Conservation (phyloP, 2,888 invertebrate species). For the Brenthis hecate region DNA sequence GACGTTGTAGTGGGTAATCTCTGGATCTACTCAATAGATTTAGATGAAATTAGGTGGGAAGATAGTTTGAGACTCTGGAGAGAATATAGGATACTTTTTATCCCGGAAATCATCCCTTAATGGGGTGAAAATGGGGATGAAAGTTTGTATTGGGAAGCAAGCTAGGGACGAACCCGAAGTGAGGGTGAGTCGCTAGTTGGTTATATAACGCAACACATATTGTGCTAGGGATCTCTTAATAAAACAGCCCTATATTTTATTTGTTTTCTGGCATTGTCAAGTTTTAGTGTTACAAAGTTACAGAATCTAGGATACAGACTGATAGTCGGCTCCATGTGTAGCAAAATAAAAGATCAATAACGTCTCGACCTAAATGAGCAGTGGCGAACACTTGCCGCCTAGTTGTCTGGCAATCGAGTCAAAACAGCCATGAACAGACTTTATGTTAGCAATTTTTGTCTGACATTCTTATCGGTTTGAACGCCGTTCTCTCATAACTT, state of each 20-base stretch:
- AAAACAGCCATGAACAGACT: slow-evolving; percentile 39
- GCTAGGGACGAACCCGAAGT: too few relatives aligned
- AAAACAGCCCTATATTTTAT: background rate
- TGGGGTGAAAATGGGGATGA: too few relatives aligned
- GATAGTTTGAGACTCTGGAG: too few relatives aligned
- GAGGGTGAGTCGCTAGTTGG: too few relatives aligned
- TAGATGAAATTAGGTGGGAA: too few relatives aligned
- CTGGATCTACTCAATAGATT: too few relatives aligned
- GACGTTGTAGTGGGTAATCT: too few relatives aligned
- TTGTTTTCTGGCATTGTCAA: background rate
- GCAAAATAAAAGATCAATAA: slow-evolving; percentile 42
- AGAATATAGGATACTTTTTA: too few relatives aligned
- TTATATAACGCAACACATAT: too few relatives aligned
- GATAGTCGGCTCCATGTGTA: slow-evolving; percentile 23
- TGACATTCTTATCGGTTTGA: slow-evolving; percentile 21
- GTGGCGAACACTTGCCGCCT: slow-evolving; percentile 38
- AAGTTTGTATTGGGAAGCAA: too few relatives aligned
- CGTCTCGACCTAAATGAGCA: slow-evolving; percentile 40
- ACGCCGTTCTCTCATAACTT: background rate
- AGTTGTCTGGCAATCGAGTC: slow-evolving; percentile 45
- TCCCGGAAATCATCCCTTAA: too few relatives aligned
- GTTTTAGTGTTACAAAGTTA: background rate
- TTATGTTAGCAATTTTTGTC: slow-evolving; percentile 42
- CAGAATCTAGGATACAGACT: slow-evolving; percentile 13
- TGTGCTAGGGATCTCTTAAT: too few relatives aligned